These are phyloP conservation scores for Callocephalon fimbriatum DNA, from an alignment of 2,113 vertebrate species.

Conservation along the genomic window DNA sequence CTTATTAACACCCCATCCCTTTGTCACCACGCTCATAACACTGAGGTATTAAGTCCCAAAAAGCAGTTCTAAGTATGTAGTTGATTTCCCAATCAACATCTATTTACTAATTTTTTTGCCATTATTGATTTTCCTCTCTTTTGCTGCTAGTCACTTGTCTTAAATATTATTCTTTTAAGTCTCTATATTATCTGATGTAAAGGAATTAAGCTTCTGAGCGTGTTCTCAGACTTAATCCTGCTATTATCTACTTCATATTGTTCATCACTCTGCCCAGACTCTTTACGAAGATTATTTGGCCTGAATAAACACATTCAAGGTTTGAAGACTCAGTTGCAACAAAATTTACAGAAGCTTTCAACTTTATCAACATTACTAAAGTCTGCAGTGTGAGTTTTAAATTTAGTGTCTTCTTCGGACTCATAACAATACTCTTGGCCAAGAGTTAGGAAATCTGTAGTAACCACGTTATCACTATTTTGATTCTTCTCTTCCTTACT, in stretches of 20 bases:
- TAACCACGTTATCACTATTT: neutral
- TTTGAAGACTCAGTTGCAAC: neutral
- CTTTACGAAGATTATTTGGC: neutral
- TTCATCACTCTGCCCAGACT: neutral
- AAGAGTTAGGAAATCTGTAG: neutral
- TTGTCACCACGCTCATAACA: neutral
- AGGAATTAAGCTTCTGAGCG: neutral
- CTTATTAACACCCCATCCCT: neutral
- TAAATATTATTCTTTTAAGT: neutral
- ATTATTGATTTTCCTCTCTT: neutral
- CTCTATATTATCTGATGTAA: neutral
- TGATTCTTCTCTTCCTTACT: neutral
- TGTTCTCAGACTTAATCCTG: constrained; percentile 1
- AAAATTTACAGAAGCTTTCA: neutral
- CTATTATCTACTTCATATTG: constrained; percentile 5
- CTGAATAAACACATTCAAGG: neutral
- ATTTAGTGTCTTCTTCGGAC: neutral
- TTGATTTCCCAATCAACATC: neutral
- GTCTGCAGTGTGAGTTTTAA: neutral
- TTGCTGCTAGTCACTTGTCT: neutral
- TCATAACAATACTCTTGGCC: neutral
- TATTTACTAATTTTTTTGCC: neutral
- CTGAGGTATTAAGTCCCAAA: neutral
- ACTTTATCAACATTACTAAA: neutral
- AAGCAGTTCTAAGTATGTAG: neutral